Base-by-base conservation (phyloP, 2,113 vertebrate genomes). In the Takifugu bimaculatus region DNA sequence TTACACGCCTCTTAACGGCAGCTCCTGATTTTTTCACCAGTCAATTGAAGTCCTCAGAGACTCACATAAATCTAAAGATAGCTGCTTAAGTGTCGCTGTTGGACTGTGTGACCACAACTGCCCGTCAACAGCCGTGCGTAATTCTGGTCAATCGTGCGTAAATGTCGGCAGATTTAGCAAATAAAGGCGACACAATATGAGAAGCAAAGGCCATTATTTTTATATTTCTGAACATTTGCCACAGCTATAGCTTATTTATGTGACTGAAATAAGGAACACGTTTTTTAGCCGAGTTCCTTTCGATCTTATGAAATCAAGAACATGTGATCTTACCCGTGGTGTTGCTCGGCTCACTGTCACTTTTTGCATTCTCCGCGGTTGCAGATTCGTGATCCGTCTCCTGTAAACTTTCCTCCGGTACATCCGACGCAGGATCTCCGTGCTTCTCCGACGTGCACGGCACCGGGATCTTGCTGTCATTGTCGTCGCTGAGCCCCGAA, bases 331-430 rank as follows among this genome's bases (percentile, higher is more conserved):
- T 61, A 97, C 95, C 95, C 83, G 93, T 92, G 26, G 90, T 89
- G 44, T 90, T 90, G 48, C 87, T 89, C 39, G 92, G 91, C 75
- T 96, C 94, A 54, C 92, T 92, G 92, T 96, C 95, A 65, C 94
- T 95, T 58, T 90, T 84, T 1, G 77, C 65, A 62, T 84, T 88
- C 0, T 92, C 89, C 28, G 82, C 83, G 4, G 85, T 84, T 13
- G 86, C 83, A 44, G 83, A 91, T 44, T 92, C 90, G 2, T 84
- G 90, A 63, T 92, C 91, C 28, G 91, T 91, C 75, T 92, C 89
- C 52, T 89, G 89, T 50, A 86, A 73, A 54, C 88, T 90, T 26
- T 89, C 89, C 50, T 91, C 90, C 50, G 78, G 84, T 1, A 79
- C 84, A 14, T 89, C 90, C 2, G 88, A 88, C 48, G 66, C 79